Percentiles rank a stretch among this genome's conserved stretches.
These are phyloP conservation scores for Drosophila meridiana DNA, from an alignment of 2,888 invertebrate genomes.

Conservation along the genomic window DNA sequence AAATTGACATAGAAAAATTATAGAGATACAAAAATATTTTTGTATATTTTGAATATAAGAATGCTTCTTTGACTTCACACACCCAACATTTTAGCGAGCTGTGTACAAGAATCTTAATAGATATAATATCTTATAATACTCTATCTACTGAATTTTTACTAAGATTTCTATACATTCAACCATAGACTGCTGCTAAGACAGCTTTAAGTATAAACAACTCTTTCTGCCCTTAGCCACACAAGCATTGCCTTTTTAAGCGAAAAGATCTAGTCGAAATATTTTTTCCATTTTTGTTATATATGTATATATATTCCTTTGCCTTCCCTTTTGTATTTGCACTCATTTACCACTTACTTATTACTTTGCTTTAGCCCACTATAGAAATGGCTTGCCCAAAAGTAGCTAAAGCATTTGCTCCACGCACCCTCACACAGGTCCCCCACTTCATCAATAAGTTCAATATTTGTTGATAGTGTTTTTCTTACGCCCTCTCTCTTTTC, in stretches of 20 bases:
- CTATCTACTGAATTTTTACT: neutral
- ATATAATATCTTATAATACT: neutral
- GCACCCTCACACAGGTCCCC: slow-evolving; percentile 1
- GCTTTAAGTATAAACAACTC: neutral
- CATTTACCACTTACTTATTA: slow-evolving; percentile 12
- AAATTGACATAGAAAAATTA: too few species aligned
- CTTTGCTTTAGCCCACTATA: slow-evolving; percentile 5
- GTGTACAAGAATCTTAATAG: neutral
- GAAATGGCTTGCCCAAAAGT: neutral
- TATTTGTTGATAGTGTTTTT: too few species aligned
- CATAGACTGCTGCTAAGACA: too few species aligned
- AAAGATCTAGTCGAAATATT: neutral
- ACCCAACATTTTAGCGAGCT: too few species aligned
- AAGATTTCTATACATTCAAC: too few species aligned
- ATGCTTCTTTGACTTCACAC: neutral
- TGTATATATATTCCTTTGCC: neutral
- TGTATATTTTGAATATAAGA: neutral
- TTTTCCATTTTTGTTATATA: too few species aligned
- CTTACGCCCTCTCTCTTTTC: neutral
- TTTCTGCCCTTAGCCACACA: too few species aligned
- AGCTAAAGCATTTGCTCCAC: slow-evolving; percentile 16
- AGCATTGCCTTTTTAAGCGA: neutral
- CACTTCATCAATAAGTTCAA: slow-evolving; percentile 71
- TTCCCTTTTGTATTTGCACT: neutral
- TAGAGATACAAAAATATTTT: neutral